These are phyloP conservation scores for Nibea coibor DNA, from an alignment of 2,113 vertebrate genomes.

Conservation along the genomic window DNA sequence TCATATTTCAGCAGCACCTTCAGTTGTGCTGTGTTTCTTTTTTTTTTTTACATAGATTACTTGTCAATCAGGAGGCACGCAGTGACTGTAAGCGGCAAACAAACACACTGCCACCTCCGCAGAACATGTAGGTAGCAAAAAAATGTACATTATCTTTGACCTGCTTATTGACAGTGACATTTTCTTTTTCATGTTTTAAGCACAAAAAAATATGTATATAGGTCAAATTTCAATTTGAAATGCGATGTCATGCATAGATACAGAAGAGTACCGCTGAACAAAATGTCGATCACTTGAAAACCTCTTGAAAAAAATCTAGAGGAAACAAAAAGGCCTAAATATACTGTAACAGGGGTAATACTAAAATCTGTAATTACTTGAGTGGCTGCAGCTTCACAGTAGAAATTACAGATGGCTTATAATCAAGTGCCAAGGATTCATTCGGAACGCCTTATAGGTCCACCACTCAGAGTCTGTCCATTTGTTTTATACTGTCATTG, in stretches of 20 bases:
- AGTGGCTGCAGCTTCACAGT: no score
- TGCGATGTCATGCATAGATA: background rate
- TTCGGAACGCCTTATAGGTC: no score
- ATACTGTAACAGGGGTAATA: no score
- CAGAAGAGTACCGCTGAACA: background rate
- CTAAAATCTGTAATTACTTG: no score
- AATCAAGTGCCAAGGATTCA: no score
- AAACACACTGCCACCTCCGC: background rate
- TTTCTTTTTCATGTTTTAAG: background rate
- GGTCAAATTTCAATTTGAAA: background rate
- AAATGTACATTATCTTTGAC: background rate
- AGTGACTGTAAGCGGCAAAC: background rate
- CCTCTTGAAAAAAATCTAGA: no score
- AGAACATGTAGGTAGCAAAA: background rate
- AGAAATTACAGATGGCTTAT: no score
- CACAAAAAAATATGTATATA: no score
- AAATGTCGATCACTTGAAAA: background rate
- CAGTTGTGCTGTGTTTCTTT: background rate
- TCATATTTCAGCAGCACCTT: slow-evolving; percentile 1
- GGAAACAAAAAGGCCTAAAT: background rate
- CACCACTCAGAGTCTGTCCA: no score
- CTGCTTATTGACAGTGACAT: background rate
- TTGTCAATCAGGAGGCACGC: slow-evolving; percentile 19
- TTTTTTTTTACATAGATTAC: background rate
- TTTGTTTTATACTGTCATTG: no score